Conservation (phyloP, 2,113 vertebrate genomes). For the Nestor notabilis region DNA sequence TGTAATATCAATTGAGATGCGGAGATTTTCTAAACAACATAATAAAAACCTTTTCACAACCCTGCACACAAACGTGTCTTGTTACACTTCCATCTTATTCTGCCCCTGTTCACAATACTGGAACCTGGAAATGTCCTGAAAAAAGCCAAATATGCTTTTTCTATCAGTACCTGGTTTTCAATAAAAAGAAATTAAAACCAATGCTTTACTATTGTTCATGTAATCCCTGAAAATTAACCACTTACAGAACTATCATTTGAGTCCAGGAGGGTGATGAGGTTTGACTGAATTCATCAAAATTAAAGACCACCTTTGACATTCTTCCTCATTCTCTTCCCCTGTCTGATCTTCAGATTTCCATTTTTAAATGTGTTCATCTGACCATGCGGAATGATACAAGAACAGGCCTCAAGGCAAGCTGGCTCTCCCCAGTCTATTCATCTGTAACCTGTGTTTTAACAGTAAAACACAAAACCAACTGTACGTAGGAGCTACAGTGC, state of each 20-base stretch:
- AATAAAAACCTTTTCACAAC: conserved; percentile 18
- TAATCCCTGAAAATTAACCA: neutral
- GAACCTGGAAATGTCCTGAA: neutral
- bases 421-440: neutral
- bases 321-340: neutral
- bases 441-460: neutral
- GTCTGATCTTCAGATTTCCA: neutral
- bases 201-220: neutral
- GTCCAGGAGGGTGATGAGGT: neutral
- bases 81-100: neutral
- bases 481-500: rapidly evolving
- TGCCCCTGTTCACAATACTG: neutral
- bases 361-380: neutral
- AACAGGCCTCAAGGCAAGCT: neutral
- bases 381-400: neutral
- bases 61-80: neutral
- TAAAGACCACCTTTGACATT: neutral
- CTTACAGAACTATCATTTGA: neutral
- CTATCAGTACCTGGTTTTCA: neutral
- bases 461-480: neutral
- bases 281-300: neutral
- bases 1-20: conserved; percentile 2
- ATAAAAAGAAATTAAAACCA: neutral
- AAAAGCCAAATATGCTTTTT: neutral
- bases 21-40: conserved; percentile 10